A percentile compares a stretch with the other conserved stretches of the same genome.
phyloP scores from a whole-genome alignment of 2,113 vertebrate species.

The Stomatorhinus ivindoensis region DNA sequence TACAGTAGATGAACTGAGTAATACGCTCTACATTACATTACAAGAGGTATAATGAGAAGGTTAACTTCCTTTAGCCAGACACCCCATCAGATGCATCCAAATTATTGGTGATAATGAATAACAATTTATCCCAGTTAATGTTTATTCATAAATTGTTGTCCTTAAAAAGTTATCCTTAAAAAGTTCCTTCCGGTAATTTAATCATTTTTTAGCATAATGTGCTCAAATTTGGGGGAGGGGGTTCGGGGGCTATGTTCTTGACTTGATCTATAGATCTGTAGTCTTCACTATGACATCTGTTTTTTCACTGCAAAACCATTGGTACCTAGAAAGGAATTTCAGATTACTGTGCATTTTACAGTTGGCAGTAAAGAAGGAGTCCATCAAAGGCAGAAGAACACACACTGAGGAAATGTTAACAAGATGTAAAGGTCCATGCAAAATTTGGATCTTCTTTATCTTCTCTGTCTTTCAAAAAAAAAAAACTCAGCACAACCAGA shows the following conservation, averaged over 20 bases:
- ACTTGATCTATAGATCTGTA: neutral
- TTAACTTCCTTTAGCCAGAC: neutral
- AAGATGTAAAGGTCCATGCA: slow-evolving; percentile 65
- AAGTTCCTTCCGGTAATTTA: neutral
- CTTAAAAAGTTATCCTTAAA: neutral
- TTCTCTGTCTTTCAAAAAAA: slow-evolving; percentile 11
- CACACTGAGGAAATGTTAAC: slow-evolving; percentile 56
- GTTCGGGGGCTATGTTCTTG: neutral
- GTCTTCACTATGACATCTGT: neutral
- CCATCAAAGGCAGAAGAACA: slow-evolving; percentile 57
- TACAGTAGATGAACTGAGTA: neutral
- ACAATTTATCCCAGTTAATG: neutral
- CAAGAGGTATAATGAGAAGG: neutral
- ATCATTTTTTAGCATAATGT: neutral
- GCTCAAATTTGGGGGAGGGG: neutral
- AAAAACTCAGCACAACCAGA: slow-evolving; percentile 50
- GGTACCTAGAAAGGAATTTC: slow-evolving; percentile 41
- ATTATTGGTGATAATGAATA: neutral
- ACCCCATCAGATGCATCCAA: neutral
- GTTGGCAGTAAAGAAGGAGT: slow-evolving; percentile 52
- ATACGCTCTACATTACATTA: neutral
- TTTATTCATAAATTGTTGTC: neutral
- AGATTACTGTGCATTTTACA: slow-evolving; percentile 55
- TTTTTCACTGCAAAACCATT: neutral
- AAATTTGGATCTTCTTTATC: slow-evolving; percentile 43